phyloP scores from a whole-genome alignment of 2,113 vertebrate genomes.

The Percopsis transmontana region DNA sequence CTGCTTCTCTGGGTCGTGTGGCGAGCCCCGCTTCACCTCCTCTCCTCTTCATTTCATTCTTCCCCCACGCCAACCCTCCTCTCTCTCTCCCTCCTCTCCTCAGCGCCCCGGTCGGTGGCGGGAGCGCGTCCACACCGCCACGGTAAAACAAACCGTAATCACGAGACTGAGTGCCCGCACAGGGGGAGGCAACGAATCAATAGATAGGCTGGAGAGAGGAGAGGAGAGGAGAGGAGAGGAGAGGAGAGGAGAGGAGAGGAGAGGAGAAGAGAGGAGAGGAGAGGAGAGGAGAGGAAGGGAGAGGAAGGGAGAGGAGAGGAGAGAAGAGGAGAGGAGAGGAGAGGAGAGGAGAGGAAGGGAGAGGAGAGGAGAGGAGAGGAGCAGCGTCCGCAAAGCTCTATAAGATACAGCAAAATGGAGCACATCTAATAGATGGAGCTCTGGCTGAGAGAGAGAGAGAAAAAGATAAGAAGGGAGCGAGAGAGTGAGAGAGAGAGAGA shows the following conservation, averaged over 20 bases:
- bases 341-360: not conserved
- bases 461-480: conserved; percentile 4
- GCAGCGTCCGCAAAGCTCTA: not conserved
- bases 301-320: conserved; percentile 24
- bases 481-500: conserved; percentile 17
- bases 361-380: not conserved
- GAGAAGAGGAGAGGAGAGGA: not conserved
- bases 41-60: not conserved
- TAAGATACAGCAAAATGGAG: conserved; percentile 29
- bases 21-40: not conserved
- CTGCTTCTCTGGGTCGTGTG: not conserved
- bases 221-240: conserved; percentile 8
- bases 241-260: not conserved
- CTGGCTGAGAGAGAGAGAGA: not conserved
- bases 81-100: not conserved
- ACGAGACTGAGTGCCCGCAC: not conserved
- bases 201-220: not conserved
- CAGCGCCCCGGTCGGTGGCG: conserved; percentile 25
- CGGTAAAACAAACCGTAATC: conserved; percentile 69
- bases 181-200: not conserved
- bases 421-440: conserved; percentile 30
- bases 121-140: conserved; percentile 54
- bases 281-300: not conserved
- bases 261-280: no score
- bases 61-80: not conserved